Evolutionary conservation across 92 coral and sea anemone genomes (phyloP), one percentile per base, ranked within the genome.

Genomic region (Hydrozoanthus gracilis): DNA sequence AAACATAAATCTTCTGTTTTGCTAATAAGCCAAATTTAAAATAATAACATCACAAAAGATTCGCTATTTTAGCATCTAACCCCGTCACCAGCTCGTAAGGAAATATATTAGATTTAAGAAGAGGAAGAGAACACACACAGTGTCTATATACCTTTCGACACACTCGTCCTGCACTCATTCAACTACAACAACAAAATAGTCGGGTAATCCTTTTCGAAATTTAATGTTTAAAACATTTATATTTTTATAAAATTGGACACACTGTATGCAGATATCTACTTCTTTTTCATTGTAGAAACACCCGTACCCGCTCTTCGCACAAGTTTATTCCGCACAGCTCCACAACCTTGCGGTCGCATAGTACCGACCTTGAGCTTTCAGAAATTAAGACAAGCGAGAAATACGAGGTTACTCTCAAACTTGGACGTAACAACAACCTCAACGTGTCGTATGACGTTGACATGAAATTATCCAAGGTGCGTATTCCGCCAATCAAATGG

Each of bases 401-500:
- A 17, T 94, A 90, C 77, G 84, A 89, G 8, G 74, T 90, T 51
- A 94, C 83, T 55, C 51, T 90, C 35, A 92, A 92, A 66, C 84
- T 55, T 17, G 91, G 89, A 58, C 91, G 82, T 58, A 83, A 93
- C 55, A 88, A 85, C 86, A 82, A 69, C 71, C 71, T 87, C n/a
- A 85, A 77, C 61, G 64, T 92, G 10, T 68, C 83, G 3, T 82
- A 79, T 69, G 91, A 94, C 86, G 85, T 61, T 8, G 62, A 94
- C 46, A 61, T 84, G 89, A 60, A 82, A n/a, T 90, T 94, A 62
- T 48, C 84, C 62, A 65, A 87, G 44, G 88, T 90, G 80, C 90
- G 87, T 56, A 92, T 92, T 65, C 95, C 94, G 39, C 93, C 95
- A 2, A 89, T 94, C 49, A 92, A 83, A 62, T 94, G 97, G 97